These are phyloP conservation scores for Ciconia nigra DNA, from an alignment of 2,797 vertebrate genomes.

Conservation along the genomic window DNA sequence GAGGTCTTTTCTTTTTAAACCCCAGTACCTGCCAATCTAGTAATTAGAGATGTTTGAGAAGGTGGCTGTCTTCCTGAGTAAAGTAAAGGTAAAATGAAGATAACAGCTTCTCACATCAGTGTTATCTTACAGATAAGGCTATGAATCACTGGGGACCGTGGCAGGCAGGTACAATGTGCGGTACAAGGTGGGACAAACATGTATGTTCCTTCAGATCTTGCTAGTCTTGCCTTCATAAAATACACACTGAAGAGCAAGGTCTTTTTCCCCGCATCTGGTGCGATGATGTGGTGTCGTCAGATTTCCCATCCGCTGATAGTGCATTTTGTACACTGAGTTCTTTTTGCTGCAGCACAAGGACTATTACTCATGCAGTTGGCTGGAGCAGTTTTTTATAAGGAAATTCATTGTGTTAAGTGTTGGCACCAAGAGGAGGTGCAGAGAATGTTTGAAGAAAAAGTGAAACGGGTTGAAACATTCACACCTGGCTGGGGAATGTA, in stretches of 20 bases:
- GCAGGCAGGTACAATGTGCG: not conserved
- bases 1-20: not conserved
- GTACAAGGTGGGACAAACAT: not conserved
- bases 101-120: not conserved
- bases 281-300: not conserved
- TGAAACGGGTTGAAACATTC: not conserved
- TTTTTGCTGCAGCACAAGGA: not conserved
- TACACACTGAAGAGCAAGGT: not conserved
- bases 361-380: not conserved
- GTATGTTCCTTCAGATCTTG: not conserved
- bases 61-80: not conserved
- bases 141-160: accelerated
- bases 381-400: not conserved
- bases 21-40: not conserved
- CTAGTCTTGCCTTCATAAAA: not conserved
- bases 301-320: not conserved
- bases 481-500: not conserved
- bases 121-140: not conserved
- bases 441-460: not conserved
- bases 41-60: not conserved
- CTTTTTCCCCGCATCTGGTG: not conserved
- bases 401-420: not conserved
- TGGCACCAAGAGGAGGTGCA: not conserved
- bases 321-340: accelerated
- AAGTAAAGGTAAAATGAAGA: not conserved